Evolutionary conservation across 2,113 vertebrate genomes (phyloP).

Genomic region (Notechis scutatus): DNA sequence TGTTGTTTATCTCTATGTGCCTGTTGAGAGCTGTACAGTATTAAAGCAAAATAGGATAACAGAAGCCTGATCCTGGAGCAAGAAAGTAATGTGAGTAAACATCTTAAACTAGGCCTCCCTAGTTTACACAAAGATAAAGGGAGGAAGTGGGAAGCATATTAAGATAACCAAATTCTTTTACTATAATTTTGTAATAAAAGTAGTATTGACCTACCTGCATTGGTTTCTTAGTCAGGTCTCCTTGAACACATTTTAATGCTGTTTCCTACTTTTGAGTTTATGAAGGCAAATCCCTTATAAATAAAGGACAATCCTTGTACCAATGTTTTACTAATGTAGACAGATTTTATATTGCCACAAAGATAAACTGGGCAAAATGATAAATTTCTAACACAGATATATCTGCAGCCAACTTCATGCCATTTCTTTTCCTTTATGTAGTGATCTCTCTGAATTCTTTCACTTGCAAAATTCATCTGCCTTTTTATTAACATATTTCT

Average conservation of each 20-base stretch:
- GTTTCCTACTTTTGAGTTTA: background rate
- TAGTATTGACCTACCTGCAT: background rate
- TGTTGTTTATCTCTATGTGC: background rate
- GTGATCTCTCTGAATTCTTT: background rate
- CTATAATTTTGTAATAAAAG: background rate
- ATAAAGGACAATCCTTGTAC: background rate
- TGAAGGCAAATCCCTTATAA: background rate
- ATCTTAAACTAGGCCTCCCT: background rate
- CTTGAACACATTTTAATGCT: background rate
- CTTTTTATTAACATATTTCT: conserved; percentile 13
- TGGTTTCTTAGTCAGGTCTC: background rate
- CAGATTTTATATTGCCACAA: background rate
- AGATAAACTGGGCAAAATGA: background rate
- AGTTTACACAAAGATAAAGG: background rate
- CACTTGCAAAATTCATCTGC: background rate
- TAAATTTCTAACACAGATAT: background rate
- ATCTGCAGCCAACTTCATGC: background rate
- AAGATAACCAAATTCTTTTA: background rate
- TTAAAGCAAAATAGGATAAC: background rate
- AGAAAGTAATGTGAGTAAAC: background rate
- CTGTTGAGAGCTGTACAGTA: background rate
- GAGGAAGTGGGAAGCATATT: background rate
- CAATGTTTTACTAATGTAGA: background rate
- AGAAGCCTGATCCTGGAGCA: background rate
- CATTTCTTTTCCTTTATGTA: background rate